Base-by-base conservation (phyloP, 2,113 vertebrate genomes). In the Cyanistes caeruleus region DNA sequence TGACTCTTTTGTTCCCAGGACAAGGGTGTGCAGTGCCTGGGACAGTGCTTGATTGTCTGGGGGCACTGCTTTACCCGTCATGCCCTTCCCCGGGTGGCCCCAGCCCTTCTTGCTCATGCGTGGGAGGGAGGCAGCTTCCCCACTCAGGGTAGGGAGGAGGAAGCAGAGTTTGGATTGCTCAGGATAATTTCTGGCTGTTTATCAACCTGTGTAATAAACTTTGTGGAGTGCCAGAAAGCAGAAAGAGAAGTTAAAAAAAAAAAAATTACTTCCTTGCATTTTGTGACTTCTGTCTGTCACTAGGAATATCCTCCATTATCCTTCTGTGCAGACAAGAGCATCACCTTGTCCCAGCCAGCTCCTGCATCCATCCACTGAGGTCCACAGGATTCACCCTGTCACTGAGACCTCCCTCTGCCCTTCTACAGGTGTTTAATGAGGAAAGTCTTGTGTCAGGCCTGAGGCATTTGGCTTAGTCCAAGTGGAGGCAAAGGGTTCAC, bases 21-120 rank as follows among this genome's bases (percentile, higher is more conserved):
- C 79, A 95, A 93, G 97, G 87, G 95, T 96, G 97, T 94, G 96
- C 95, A 95, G 87, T 79, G 90, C 90, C 82, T 89, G 86, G 79
- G 97, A 98, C 98, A 98, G 97, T 96, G 96, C 95, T 95, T 81
- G 89, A 97, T 98, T 98, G 98, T 98, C 97, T 39, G 3, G 68
- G 83, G 85, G 79, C 94, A 93, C 59, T 94, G 93, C 91, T 91
- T 95, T 98, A 93, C 95, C 96, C 96, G 2, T 97, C 96, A 95
- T 90, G 90, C 96, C 76, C 82, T 97, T 97, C 92, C 70, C 78
- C 16, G 43, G 48, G 65, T 93, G 92, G 95, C 96, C 95, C 85
- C 94, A 93, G 88, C 84, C 76, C 93, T 93, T 96, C 75, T 96
- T 85, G 93, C 93, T 95, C 94, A 87, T 96, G 94, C 60, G 86